A percentile compares a stretch with the other conserved stretches of the same genome.
Evolutionary conservation across 2,797 vertebrate species (phyloP).

Genomic region (Anisognathus igniventris): DNA sequence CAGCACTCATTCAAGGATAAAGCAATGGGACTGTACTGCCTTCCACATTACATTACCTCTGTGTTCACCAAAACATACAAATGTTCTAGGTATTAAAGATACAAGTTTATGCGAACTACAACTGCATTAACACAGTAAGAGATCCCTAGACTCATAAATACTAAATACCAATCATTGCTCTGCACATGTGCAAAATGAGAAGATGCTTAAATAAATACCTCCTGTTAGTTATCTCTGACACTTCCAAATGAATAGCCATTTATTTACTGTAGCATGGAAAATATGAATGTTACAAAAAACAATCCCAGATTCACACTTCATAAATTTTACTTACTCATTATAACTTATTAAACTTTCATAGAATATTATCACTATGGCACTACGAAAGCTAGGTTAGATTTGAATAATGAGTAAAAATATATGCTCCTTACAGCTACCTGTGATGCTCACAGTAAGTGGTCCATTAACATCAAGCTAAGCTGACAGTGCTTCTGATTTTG

Average conservation of each 20-base stretch:
- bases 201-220: background rate
- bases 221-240: background rate
- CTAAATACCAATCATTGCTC: background rate
- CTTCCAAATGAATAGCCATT: background rate
- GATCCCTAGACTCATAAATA: conserved; percentile 39
- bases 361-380: background rate
- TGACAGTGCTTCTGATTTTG: background rate
- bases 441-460: background rate
- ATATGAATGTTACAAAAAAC: background rate
- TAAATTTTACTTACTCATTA: conserved; percentile 20
- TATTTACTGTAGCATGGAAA: background rate
- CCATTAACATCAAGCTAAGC: background rate
- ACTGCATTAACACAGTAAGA: background rate
- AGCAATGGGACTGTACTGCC: background rate
- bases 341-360: background rate
- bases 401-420: background rate
- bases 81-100: background rate
- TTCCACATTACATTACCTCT: background rate
- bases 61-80: background rate
- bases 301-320: background rate
- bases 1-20: background rate
- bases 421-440: background rate
- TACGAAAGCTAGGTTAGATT: background rate
- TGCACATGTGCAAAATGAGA: background rate
- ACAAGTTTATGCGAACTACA: background rate